These are phyloP conservation scores for Coremacera marginata DNA, from an alignment of 2,888 invertebrate species.

Conservation along the genomic window DNA sequence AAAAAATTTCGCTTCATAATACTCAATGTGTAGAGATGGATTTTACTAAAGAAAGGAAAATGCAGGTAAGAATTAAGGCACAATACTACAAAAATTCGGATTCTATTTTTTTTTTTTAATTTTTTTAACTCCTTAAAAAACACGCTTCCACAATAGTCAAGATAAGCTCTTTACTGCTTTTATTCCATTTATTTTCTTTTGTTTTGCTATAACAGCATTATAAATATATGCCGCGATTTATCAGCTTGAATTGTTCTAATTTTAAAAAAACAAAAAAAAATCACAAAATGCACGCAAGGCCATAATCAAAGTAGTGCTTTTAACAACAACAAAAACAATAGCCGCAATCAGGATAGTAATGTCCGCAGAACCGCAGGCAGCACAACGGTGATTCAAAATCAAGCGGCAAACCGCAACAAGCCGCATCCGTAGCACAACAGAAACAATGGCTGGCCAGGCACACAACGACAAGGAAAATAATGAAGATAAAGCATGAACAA, in stretches of 20 bases:
- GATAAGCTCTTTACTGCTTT: too few species aligned
- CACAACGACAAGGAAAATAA: neutral
- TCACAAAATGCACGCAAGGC: slow-evolving; percentile 53
- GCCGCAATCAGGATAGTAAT: neutral
- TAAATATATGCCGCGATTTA: neutral
- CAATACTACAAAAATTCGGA: too few species aligned
- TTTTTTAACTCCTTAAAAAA: too few species aligned
- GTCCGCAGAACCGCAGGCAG: neutral
- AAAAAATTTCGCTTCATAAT: too few species aligned
- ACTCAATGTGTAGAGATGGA: too few species aligned
- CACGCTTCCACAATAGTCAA: too few species aligned
- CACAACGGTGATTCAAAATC: slow-evolving; percentile 18
- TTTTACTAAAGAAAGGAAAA: too few species aligned
- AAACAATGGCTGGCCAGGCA: neutral
- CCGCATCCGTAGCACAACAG: neutral
- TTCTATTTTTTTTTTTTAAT: too few species aligned
- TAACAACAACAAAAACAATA: slow-evolving; percentile 4
- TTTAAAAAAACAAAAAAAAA: neutral
- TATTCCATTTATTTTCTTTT: too few species aligned
- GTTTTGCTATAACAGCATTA: neutral
- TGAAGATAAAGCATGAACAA: neutral
- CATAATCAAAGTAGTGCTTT: slow-evolving; percentile 50
- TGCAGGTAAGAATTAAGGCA: too few species aligned
- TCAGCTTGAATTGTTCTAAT: neutral
- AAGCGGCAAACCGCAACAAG: slow-evolving; percentile 9